Percentiles rank a stretch among this genome's conserved stretches.
Conservation (phyloP, 2,113 vertebrate genomes). For the Aix galericulata region DNA sequence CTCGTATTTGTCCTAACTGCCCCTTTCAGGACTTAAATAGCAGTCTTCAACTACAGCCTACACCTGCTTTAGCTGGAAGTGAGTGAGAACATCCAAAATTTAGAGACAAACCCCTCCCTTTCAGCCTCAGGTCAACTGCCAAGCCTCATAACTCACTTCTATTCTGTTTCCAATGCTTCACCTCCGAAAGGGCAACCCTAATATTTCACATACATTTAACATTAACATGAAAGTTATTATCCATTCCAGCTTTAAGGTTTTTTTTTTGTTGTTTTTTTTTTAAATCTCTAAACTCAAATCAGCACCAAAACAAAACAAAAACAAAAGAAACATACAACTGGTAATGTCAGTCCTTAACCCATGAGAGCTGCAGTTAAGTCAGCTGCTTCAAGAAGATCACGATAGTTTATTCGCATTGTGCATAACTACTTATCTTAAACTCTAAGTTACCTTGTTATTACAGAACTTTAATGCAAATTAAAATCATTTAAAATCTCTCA, state of each 20-base stretch:
- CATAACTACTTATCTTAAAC: not conserved
- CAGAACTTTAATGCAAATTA: too few relatives aligned
- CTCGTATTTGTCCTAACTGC: not conserved
- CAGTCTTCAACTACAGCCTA: not conserved
- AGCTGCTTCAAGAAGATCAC: not conserved
- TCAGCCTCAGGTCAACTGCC: not conserved
- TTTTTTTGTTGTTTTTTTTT: not conserved
- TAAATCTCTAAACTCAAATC: not conserved
- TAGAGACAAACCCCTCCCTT: not conserved
- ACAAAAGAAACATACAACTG: not conserved
- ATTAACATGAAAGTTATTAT: not conserved
- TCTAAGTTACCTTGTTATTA: too few relatives aligned
- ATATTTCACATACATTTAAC: not conserved
- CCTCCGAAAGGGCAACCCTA: not conserved
- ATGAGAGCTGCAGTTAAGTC: not conserved
- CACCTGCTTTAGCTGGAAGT: not conserved
- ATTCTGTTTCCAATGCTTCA: not conserved
- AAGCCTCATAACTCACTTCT: not conserved
- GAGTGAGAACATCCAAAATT: not conserved
- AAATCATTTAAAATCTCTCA: too few relatives aligned
- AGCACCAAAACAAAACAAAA: not conserved
- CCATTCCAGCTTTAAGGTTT: not conserved
- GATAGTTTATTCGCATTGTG: constrained; percentile 5
- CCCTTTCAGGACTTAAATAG: not conserved
- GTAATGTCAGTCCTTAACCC: not conserved